Percentiles rank a stretch among this genome's conserved stretches.
These are phyloP conservation scores for Rhinatrema bivittatum DNA, from an alignment of 2,797 vertebrate species.

Conservation along the genomic window DNA sequence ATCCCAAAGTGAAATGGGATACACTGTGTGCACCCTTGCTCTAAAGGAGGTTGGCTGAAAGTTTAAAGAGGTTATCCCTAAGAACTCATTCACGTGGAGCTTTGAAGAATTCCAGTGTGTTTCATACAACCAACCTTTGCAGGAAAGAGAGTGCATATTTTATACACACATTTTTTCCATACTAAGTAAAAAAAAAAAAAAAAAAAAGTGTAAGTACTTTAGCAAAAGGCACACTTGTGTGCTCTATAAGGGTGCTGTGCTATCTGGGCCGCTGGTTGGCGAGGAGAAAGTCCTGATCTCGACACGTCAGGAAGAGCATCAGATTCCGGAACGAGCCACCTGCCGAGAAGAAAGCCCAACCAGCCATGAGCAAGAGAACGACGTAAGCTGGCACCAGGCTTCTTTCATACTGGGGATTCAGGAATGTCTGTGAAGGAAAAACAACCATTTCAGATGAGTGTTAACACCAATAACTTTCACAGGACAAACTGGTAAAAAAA, in stretches of 20 bases:
- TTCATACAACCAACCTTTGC: too few relatives aligned
- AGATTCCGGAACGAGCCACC: conserved; percentile 69
- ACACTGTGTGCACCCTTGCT: too few relatives aligned
- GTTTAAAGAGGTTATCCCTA: too few relatives aligned
- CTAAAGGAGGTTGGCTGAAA: too few relatives aligned
- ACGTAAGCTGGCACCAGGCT: conserved; percentile 62
- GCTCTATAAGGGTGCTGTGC: conserved; percentile 23
- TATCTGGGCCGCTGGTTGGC: conserved; percentile 69
- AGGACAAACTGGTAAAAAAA: too few relatives aligned
- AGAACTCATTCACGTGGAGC: too few relatives aligned
- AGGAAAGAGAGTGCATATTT: too few relatives aligned
- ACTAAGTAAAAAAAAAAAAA: too few relatives aligned
- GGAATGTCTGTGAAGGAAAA: conserved; percentile 54
- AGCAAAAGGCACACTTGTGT: conserved; percentile 18
- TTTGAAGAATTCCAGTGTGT: too few relatives aligned
- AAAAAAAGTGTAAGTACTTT: too few relatives aligned
- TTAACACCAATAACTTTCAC: background rate
- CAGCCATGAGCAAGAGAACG: conserved; percentile 58
- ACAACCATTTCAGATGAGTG: background rate
- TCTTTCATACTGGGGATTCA: conserved; percentile 58
- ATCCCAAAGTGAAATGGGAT: too few relatives aligned
- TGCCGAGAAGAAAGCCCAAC: conserved; percentile 65
- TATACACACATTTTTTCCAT: too few relatives aligned
- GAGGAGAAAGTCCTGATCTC: conserved; percentile 72
- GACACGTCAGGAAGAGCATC: conserved; percentile 68